Percentiles rank a stretch among this genome's conserved stretches.
These are phyloP conservation scores for Rhinolophus sinicus DNA, from an alignment of 2,113 vertebrate genomes.

Conservation along the genomic window DNA sequence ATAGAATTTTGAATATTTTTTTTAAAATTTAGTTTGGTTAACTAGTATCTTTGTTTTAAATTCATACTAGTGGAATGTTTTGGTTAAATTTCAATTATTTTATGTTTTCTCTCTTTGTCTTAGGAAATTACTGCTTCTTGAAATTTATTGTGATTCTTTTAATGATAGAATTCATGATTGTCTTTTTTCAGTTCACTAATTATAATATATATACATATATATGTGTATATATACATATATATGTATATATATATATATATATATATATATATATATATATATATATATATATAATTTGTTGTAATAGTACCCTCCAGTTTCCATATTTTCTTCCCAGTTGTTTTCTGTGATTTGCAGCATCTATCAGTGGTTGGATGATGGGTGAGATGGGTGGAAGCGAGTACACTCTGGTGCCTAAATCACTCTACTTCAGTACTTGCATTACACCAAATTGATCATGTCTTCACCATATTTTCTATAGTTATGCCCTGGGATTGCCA, in stretches of 20 bases:
- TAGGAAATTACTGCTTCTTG: not conserved
- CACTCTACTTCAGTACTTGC: not conserved
- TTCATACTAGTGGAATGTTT: not conserved
- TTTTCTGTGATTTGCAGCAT: not conserved
- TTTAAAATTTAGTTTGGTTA: not conserved
- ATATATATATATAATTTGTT: not conserved
- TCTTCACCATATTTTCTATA: not conserved
- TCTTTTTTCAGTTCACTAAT: not conserved
- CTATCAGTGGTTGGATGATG: not conserved
- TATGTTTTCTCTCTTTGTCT: not conserved
- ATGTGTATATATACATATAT: not conserved
- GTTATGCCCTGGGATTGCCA: not conserved
- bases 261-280: too few relatives aligned
- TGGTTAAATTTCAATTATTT: not conserved
- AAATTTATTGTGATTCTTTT: not conserved
- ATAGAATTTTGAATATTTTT: not conserved
- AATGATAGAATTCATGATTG: not conserved
- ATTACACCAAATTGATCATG: not conserved
- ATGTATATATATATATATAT: not conserved
- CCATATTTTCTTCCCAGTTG: not conserved
- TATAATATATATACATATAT: not conserved
- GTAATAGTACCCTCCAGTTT: not conserved
- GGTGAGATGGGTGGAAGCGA: not conserved
- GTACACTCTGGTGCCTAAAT: not conserved
- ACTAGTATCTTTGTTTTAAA: not conserved